Base-by-base conservation (phyloP, 1,140 invertebrate species). In the Aphelinus atriplicis region DNA sequence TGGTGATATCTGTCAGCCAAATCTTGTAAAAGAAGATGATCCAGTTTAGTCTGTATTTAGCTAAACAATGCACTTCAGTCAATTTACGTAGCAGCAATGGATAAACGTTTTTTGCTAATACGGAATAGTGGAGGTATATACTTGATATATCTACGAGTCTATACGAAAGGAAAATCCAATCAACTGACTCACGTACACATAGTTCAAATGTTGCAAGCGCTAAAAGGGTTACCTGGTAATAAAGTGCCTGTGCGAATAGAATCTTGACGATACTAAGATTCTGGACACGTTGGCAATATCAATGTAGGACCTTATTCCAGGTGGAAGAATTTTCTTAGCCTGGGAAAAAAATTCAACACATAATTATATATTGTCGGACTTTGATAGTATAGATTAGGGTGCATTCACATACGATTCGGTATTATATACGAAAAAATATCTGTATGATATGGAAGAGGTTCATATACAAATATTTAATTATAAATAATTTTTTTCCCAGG, bases 201-300 rank as follows among this genome's bases (percentile, higher is more conserved):
- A 51, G 47, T 74, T 61, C 10, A 68, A 46, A 70, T 47, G 5
- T 75, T 42, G 62, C 60, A 3, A 65, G 53, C 61, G 61, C 61
- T 75, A 65, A 75, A 57, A 65, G 68, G 69, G 60, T 82, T 75
- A 81, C 78, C 80, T 81, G 76, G 71, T 83, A 80, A 82, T 77
- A 83, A 77, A 86, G 84, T 87, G 84, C 85, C 84, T 86, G 82
- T 82, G 78, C 75, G 78, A 81, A 79, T 75, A 77, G 77, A 79
- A 79, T 78, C 73, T 60, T 65, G 73, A 74, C 76, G 78, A 69
- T 69, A 67, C 78, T 75, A 26, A 47, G 56, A 75, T 70, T 66
- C 61, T 75, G 74, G 69, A 79, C 72, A 78, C 75, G 77, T 82
- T 83, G 83, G 74, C 78, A 81, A 80, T 82, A 83, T 78, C 81